A percentile compares a stretch with the other conserved stretches of the same genome.
phyloP scores from a whole-genome alignment of 1,140 invertebrate species.

The Tetraneura akinire region DNA sequence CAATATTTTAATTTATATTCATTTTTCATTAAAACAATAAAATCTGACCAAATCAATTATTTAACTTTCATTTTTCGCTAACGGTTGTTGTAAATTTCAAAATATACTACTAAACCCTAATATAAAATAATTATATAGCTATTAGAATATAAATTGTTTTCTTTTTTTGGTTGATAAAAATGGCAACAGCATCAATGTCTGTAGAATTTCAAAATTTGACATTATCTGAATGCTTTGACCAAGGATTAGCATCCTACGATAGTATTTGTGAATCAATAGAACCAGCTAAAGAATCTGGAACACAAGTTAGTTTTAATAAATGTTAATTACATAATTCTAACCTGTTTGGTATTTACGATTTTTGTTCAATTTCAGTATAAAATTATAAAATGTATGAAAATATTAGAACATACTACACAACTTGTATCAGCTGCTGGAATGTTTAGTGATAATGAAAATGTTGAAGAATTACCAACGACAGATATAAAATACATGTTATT shows the following conservation, averaged over 20 bases:
- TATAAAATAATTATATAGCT: no score
- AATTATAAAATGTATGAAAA: constrained; percentile 70
- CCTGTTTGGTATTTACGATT: not conserved
- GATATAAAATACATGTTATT: constrained; percentile 82
- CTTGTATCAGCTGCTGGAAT: constrained; percentile 76
- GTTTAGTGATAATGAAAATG: constrained; percentile 84
- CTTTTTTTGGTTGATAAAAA: not conserved
- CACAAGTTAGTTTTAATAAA: constrained; percentile 62
- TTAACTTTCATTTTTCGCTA: no score
- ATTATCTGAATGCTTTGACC: constrained; percentile 65
- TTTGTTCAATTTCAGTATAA: constrained; percentile 62
- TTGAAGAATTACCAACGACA: constrained; percentile 83
- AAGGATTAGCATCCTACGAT: constrained; percentile 65
- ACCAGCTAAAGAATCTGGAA: constrained; percentile 64
- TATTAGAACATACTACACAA: constrained; percentile 76
- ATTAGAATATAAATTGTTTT: no score
- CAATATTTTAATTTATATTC: no score
- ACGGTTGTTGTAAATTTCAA: no score
- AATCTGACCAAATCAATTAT: no score
- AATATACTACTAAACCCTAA: no score
- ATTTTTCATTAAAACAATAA: no score
- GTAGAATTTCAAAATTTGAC: constrained; percentile 54
- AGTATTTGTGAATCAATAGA: constrained; percentile 63
- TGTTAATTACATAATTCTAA: not conserved
- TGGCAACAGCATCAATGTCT: not conserved